Percentiles rank a stretch among this genome's conserved stretches.
Evolutionary conservation across 2,113 vertebrate genomes (phyloP).

Genomic region (Parus major): DNA sequence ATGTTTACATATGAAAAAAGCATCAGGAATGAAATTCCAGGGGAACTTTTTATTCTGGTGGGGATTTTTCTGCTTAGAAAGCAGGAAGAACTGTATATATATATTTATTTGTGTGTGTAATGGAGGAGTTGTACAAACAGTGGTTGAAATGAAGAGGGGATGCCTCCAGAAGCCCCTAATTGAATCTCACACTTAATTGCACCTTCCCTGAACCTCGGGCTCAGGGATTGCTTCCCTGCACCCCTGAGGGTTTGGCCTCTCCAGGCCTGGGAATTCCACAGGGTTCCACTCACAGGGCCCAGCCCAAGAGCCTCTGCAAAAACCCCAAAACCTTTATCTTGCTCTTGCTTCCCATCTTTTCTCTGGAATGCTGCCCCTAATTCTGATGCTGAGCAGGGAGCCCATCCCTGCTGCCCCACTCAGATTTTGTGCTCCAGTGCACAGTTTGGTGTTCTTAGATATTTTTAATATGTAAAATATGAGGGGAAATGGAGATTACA

Average conservation of each 20-base stretch:
- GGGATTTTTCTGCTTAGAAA: neutral
- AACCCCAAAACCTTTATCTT: neutral
- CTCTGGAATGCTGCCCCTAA: neutral
- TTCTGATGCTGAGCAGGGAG: neutral
- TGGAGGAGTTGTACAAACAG: constrained; percentile 1
- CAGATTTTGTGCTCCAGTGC: neutral
- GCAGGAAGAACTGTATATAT: neutral
- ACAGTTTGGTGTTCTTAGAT: neutral
- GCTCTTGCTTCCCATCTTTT: neutral
- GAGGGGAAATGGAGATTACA: neutral
- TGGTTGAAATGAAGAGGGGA: neutral
- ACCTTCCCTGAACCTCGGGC: neutral
- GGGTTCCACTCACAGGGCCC: neutral
- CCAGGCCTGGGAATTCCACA: neutral
- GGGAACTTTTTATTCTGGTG: neutral
- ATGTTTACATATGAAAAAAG: neutral
- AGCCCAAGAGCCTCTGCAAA: neutral
- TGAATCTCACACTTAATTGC: constrained; percentile 47
- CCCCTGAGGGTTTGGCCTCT: neutral
- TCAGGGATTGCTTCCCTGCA: neutral
- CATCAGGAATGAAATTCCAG: neutral
- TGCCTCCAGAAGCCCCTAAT: neutral
- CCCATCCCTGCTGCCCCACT: neutral
- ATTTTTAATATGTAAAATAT: neutral
- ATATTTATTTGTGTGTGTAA: too few species aligned